These are phyloP conservation scores for Ommatoiulus sabulosus DNA, from an alignment of 2,888 invertebrate genomes.

Conservation along the genomic window DNA sequence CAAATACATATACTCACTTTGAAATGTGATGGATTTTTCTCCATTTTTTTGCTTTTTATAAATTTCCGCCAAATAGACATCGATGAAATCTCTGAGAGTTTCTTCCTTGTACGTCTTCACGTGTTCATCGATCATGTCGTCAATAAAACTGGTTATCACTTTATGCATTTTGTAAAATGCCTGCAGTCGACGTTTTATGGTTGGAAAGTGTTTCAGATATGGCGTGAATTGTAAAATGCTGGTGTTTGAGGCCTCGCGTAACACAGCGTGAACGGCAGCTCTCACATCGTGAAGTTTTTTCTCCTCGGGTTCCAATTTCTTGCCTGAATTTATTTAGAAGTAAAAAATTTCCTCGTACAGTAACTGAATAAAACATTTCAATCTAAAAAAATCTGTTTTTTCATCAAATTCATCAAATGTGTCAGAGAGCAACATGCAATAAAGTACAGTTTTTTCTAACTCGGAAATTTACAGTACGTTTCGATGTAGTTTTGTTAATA, in stretches of 20 bases:
- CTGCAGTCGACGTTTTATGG: neutral
- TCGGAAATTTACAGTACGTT: too few species aligned
- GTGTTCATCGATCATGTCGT: constrained; percentile 42
- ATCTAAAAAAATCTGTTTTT: too few species aligned
- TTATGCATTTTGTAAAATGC: neutral
- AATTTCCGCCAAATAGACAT: constrained; percentile 45
- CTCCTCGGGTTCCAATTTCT: constrained; percentile 12
- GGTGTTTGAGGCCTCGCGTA: neutral
- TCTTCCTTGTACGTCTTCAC: constrained; percentile 47
- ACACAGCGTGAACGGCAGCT: neutral
- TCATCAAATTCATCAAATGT: too few species aligned
- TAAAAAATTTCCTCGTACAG: neutral
- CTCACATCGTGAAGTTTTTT: constrained; percentile 3
- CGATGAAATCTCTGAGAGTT: constrained; percentile 50
- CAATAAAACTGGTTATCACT: neutral
- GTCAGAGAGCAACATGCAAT: too few species aligned
- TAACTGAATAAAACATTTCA: neutral
- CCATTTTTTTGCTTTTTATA: constrained; percentile 20
- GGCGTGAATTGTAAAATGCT: constrained; percentile 15
- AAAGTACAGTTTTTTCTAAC: too few species aligned
- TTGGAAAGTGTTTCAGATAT: constrained; percentile 10
- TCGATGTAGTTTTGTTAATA: too few species aligned
- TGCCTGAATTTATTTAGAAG: neutral
- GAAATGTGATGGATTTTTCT: constrained; percentile 49
- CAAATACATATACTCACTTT: neutral